Base-by-base conservation (phyloP, 2,113 vertebrate genomes). In the Scophthalmus maximus region DNA sequence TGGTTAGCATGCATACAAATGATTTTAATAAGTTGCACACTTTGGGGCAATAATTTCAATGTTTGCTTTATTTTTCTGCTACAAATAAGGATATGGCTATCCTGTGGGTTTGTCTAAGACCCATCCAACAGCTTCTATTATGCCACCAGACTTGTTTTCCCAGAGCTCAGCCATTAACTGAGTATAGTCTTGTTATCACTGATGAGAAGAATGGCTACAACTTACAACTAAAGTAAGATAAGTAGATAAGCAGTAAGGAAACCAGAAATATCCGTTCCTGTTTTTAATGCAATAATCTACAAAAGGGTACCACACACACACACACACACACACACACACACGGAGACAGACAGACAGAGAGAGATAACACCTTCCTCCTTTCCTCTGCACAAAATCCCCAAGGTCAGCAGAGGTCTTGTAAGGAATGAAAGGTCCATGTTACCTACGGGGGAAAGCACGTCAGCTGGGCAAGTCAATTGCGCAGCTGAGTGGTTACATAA, bases 401-500 rank as follows among this genome's bases (percentile, higher is more conserved):
- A 76, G 83, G 85, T 85, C 83, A 84, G 65, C 2, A 10, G 53
- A 81, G 78, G 73, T 88, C 78, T 76, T 62, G 71, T 72, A 29
- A 77, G 68, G 73, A 80, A 69, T 69, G 62, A 81, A 71, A 73
- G 62, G 62, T 64, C 61, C 22, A 4, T 85, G 86, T 87, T 88
- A 80, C 76, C 36, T 69, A 78, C 73, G 20, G 60, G 40, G 75
- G 75, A 75, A 79, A 75, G 70, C 74, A 57, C 69, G 84, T 85
- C 72, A 75, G 83, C 25, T 12, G 74, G 73, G 44, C n/a, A 5
- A 86, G 81, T 85, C 78, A 59, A 74, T 86, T 81, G 81, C 75
- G 68, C 71, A 82, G 84, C 69, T 68, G 84, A 87, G 73, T 64
- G 77, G 80, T 88, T 87, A 86, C 77, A 73, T 83, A 88, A 88